Conservation (phyloP, 2,888 invertebrate species). For the Cephus rjabovi region DNA sequence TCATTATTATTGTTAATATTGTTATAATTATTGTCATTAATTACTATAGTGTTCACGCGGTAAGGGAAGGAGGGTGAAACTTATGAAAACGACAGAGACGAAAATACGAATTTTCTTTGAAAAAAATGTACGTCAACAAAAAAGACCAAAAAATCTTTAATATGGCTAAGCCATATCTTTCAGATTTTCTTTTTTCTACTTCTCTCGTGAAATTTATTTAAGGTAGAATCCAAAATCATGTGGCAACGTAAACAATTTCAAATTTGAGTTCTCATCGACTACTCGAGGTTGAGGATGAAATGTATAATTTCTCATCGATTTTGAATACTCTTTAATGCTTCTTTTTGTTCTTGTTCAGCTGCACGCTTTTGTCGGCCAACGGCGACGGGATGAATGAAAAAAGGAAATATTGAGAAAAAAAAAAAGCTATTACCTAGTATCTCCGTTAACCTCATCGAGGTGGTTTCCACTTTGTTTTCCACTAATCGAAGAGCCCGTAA, state of each 20-base stretch:
- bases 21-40: constrained; percentile 6
- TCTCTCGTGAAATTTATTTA: neutral
- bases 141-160: neutral
- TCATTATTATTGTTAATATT: constrained; percentile 19
- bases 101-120: constrained; percentile 1
- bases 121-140: neutral
- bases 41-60: neutral
- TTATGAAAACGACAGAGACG: neutral
- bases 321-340: too few species aligned
- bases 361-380: neutral
- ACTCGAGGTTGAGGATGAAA: too few species aligned
- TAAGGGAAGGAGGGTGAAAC: constrained; percentile 7
- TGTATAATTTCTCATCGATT: too few species aligned
- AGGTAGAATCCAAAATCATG: neutral
- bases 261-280: neutral
- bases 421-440: neutral
- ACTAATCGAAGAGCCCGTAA: neutral
- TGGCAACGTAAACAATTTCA: neutral
- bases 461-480: neutral
- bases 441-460: constrained; percentile 34
- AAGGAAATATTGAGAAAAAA: neutral
- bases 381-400: neutral
- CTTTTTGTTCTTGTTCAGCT: neutral
- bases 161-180: neutral
- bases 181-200: neutral